These are phyloP conservation scores for Drosophila dives DNA, from an alignment of 2,888 invertebrate genomes.

Conservation along the genomic window DNA sequence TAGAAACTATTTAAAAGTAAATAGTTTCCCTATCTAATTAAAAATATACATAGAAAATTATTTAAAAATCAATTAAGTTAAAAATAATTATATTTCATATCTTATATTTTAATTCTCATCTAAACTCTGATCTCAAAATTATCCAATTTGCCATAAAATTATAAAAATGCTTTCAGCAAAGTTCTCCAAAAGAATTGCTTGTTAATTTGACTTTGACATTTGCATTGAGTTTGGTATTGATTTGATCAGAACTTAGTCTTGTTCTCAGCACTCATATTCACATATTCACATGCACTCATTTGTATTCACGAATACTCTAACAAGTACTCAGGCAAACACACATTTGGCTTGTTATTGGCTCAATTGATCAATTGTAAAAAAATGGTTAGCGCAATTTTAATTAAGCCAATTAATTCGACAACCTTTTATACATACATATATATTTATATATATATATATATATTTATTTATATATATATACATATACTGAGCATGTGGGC, in stretches of 20 bases:
- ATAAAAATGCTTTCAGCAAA: conserved; percentile 4
- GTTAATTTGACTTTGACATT: conserved; percentile 43
- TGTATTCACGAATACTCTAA: conserved; percentile 10
- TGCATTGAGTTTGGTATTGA: conserved; percentile 45
- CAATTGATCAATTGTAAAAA: conserved; percentile 54
- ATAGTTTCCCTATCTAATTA: neutral
- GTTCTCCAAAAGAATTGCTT: conserved; percentile 24
- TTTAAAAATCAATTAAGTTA: neutral
- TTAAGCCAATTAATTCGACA: conserved; percentile 50
- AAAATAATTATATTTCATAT: neutral
- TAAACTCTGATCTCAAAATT: neutral
- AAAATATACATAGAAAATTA: neutral
- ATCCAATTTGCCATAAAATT: neutral
- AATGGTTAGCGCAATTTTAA: conserved; percentile 45
- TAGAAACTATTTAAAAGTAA: conserved; percentile 1
- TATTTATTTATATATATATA: conserved; percentile 1
- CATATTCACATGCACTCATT: neutral
- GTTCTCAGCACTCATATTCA: neutral
- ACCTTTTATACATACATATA: conserved; percentile 7
- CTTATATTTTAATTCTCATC: neutral
- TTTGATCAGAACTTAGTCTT: conserved; percentile 5
- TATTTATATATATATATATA: conserved; percentile 3
- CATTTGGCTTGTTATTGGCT: conserved; percentile 15
- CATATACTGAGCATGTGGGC: conserved; percentile 13
- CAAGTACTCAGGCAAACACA: conserved; percentile 2